Conservation (phyloP, 2,113 vertebrate species). For the Fulmarus glacialis region DNA sequence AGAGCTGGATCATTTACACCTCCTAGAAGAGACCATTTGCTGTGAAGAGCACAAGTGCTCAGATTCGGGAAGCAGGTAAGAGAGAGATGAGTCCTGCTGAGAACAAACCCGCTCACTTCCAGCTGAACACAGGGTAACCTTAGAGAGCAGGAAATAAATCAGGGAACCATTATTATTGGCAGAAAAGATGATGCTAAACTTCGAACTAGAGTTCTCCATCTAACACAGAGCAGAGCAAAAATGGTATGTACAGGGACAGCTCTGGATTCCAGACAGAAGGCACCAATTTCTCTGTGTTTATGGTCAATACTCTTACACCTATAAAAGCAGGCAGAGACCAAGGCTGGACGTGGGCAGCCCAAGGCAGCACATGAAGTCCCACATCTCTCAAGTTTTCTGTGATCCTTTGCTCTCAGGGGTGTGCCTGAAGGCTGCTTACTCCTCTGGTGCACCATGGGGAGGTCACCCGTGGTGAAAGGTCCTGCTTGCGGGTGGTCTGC, state of each 20-base stretch:
- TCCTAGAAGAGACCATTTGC: neutral
- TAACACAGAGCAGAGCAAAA: neutral
- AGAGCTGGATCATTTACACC: neutral
- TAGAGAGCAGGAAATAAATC: neutral
- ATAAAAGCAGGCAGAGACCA: neutral
- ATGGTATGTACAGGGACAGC: neutral
- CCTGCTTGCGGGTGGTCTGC: fast-evolving
- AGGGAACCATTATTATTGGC: neutral
- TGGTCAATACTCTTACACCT: neutral
- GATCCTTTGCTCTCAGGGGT: neutral
- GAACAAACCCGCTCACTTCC: neutral
- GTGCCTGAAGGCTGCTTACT: neutral
- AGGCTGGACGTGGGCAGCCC: neutral
- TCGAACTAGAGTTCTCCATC: neutral
- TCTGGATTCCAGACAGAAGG: neutral
- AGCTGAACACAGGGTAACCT: neutral
- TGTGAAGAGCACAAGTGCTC: neutral
- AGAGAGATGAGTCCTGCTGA: neutral
- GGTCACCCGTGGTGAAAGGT: fast-evolving
- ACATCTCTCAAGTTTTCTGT: neutral
- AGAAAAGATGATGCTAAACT: neutral
- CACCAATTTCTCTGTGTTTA: neutral
- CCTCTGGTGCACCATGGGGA: neutral
- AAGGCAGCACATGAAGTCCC: neutral
- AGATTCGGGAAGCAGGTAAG: neutral